A percentile compares a stretch with the other conserved stretches of the same genome.
Conservation (phyloP, 2,113 vertebrate species). For the Poecile atricapillus region DNA sequence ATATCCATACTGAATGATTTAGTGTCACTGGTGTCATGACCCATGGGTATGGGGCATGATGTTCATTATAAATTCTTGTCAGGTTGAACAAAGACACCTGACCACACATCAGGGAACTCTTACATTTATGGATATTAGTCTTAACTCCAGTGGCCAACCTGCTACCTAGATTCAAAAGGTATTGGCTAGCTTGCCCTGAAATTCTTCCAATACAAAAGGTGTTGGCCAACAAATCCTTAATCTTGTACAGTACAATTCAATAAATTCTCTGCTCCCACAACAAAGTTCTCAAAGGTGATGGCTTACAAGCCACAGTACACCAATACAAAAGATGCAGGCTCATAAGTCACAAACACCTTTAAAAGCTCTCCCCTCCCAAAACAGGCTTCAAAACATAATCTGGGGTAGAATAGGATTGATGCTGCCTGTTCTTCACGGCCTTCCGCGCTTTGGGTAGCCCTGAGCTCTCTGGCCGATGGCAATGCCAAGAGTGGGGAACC, state of each 20-base stretch:
- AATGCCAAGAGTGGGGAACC: no score
- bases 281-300: not conserved
- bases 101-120: accelerated
- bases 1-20: not conserved
- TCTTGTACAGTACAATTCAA: not conserved
- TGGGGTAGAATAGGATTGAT: not conserved
- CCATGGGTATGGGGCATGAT: accelerated
- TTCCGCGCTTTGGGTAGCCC: no score
- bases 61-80: not conserved
- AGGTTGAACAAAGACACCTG: not conserved
- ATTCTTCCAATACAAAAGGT: not conserved
- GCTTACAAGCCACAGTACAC: not conserved
- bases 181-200: not conserved
- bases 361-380: not conserved
- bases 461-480: no score
- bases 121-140: not conserved
- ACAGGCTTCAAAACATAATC: not conserved
- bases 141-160: not conserved
- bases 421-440: no score
- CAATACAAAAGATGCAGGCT: not conserved
- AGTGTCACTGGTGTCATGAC: not conserved
- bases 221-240: not conserved
- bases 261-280: not conserved
- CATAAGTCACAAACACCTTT: not conserved
- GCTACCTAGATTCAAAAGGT: not conserved